Evolutionary conservation across 1,140 invertebrate species (phyloP).

Genomic region (Cydia amplana): DNA sequence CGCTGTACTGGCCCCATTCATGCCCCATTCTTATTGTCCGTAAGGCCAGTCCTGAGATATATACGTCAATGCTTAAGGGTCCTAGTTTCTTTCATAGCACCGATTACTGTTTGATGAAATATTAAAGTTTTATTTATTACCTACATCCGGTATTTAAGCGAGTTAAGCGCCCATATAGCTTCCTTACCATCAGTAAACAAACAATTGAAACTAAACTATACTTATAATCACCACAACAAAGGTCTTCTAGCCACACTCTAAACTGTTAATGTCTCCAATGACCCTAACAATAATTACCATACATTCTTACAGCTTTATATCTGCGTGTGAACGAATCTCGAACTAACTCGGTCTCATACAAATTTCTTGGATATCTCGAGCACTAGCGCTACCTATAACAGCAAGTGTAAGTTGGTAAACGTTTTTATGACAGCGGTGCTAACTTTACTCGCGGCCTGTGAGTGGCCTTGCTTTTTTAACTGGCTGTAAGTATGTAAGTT

Average conservation of each 20-base stretch:
- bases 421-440: conserved; percentile 1
- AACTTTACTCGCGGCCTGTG: neutral
- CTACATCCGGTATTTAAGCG: neutral
- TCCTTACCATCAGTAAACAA: neutral
- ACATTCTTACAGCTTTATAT: neutral
- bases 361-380: neutral
- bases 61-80: too few species aligned
- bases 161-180: neutral
- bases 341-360: neutral
- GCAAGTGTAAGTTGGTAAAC: neutral
- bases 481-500: conserved; percentile 6
- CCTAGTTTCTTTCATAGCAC: neutral
- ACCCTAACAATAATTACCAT: conserved; percentile 15
- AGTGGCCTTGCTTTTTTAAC: conserved; percentile 3
- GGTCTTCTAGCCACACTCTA: neutral
- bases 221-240: neutral
- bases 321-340: neutral
- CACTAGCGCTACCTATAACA: neutral
- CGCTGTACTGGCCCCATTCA: too few species aligned
- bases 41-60: too few species aligned
- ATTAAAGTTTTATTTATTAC: neutral
- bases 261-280: conserved; percentile 12
- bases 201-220: neutral
- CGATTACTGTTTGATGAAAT: neutral
- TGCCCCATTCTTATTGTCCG: too few species aligned